A percentile compares a stretch with the other conserved stretches of the same genome.
Conservation (phyloP, 2,888 invertebrate genomes). For the Tinea trinotella region DNA sequence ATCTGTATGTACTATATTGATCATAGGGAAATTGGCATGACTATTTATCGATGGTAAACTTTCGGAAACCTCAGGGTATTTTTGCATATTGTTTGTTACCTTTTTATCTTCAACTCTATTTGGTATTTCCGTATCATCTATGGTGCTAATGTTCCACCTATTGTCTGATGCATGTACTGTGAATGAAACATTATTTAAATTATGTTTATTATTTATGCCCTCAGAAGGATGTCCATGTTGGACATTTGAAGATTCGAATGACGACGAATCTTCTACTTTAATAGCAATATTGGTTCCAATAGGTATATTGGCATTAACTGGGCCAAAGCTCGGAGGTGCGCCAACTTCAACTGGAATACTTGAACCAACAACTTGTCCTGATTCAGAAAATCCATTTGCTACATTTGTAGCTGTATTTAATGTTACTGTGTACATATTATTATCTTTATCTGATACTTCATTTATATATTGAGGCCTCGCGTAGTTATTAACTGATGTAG, state of each 20-base stretch:
- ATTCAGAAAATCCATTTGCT: conserved; percentile 38
- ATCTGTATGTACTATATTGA: conserved; percentile 36
- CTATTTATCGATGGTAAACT: conserved; percentile 44
- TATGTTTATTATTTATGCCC: conserved; percentile 31
- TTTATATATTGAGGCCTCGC: conserved; percentile 1
- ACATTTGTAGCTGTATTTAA: conserved; percentile 55
- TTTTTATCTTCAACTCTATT: neutral
- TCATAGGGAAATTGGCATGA: conserved; percentile 66
- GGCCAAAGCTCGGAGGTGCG: conserved; percentile 33
- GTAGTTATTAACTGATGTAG: neutral
- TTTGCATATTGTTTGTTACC: neutral
- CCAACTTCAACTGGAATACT: conserved; percentile 49
- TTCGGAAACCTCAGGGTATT: neutral
- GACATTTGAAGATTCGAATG: conserved; percentile 41
- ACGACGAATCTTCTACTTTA: conserved; percentile 51
- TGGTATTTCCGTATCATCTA: conserved; percentile 11
- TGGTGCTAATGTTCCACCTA: conserved; percentile 50
- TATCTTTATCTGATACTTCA: conserved; percentile 29
- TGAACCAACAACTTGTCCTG: conserved; percentile 47
- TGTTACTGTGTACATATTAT: conserved; percentile 49
- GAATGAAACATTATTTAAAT: conserved; percentile 27
- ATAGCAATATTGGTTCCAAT: conserved; percentile 67
- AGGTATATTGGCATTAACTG: conserved; percentile 58
- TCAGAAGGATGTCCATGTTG: conserved; percentile 37
- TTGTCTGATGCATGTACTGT: conserved; percentile 43